Conservation (phyloP, 2,113 vertebrate genomes). For the Bujurquina vittata region DNA sequence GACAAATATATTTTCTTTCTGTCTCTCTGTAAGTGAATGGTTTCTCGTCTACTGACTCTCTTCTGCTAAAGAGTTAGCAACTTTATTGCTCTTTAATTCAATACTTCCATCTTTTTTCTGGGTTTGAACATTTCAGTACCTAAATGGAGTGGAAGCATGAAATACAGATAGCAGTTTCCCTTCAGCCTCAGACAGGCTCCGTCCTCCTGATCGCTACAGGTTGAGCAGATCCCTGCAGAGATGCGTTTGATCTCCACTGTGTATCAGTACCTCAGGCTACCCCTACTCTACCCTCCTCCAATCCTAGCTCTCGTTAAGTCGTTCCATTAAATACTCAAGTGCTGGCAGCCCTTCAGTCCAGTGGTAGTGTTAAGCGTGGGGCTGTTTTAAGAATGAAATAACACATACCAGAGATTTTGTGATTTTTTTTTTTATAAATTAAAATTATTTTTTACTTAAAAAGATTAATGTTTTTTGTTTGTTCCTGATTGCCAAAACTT, state of each 20-base stretch:
- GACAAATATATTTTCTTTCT: neutral
- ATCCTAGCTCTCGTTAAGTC: constrained; percentile 18
- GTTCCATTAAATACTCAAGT: constrained; percentile 32
- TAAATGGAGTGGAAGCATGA: neutral
- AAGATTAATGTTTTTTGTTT: no score
- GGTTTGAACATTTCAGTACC: neutral
- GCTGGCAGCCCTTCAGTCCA: constrained; percentile 22
- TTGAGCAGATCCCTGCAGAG: constrained; percentile 33
- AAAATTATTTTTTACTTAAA: no score
- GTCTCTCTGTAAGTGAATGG: neutral
- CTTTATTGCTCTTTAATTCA: neutral
- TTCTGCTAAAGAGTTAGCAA: neutral
- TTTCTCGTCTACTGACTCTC: neutral
- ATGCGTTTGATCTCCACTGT: constrained; percentile 27
- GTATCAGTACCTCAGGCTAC: constrained; percentile 22
- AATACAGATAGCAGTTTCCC: neutral
- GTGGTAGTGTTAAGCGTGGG: neutral
- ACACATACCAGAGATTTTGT: neutral
- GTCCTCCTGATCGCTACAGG: constrained; percentile 23
- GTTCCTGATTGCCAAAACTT: no score
- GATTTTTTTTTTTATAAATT: no score
- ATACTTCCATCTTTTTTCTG: neutral
- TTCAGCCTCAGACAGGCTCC: neutral
- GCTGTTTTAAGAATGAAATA: constrained; percentile 41
- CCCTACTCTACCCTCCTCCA: constrained; percentile 10